Conservation (phyloP, 2,113 vertebrate species). For the Oreochromis niloticus region DNA sequence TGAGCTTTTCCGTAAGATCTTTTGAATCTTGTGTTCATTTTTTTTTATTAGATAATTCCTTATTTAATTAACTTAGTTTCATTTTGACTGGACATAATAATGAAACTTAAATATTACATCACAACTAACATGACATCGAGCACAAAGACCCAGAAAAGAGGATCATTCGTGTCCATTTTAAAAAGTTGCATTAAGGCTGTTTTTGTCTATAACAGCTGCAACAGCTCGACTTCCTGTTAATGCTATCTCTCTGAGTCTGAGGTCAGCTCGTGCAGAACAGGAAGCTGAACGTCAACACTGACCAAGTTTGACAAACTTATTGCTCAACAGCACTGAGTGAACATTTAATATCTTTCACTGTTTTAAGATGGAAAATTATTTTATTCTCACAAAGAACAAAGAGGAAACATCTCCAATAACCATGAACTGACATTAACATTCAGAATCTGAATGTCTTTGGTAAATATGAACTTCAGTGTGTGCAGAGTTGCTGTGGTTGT, state of each 20-base stretch:
- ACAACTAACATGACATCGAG: accelerated
- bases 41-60: neutral
- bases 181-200: neutral
- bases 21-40: accelerated
- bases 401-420: neutral
- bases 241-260: neutral
- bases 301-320: accelerated
- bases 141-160: neutral
- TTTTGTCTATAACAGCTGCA: neutral
- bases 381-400: neutral
- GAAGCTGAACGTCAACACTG: neutral
- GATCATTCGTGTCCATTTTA: accelerated
- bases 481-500: neutral
- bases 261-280: neutral
- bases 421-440: neutral
- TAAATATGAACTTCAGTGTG: accelerated
- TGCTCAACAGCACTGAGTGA: neutral
- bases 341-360: neutral
- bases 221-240: neutral
- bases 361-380: neutral
- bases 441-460: neutral
- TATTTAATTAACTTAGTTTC: neutral
- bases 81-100: accelerated
- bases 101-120: accelerated
- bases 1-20: neutral